These are phyloP conservation scores for Lydus trimaculatus DNA, from an alignment of 2,888 invertebrate species.

Conservation along the genomic window DNA sequence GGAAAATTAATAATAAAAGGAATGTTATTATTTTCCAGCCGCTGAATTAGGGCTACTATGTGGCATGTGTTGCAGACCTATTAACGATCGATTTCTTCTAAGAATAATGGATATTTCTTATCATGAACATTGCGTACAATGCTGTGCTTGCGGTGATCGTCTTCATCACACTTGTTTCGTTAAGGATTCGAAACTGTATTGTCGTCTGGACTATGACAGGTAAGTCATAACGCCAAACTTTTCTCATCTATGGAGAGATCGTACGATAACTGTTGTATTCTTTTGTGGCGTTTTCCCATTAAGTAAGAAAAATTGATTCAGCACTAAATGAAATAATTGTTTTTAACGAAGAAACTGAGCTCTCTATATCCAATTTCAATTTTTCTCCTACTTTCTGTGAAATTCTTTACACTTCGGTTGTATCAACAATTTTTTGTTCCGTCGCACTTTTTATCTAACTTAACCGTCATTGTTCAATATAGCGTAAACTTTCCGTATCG, in stretches of 20 bases:
- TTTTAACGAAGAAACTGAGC: too few relatives aligned
- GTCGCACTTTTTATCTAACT: too few relatives aligned
- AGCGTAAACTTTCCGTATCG: background rate
- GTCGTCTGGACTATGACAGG: slow-evolving; percentile 83
- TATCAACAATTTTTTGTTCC: background rate
- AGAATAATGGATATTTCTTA: slow-evolving; percentile 77
- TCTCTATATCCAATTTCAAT: too few relatives aligned
- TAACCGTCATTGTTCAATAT: background rate
- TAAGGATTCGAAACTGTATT: slow-evolving; percentile 76
- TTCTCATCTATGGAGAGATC: too few relatives aligned
- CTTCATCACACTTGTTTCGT: slow-evolving; percentile 79
- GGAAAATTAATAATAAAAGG: too few relatives aligned
- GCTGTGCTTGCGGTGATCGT: slow-evolving; percentile 74
- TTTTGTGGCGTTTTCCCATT: too few relatives aligned
- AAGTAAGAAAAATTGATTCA: too few relatives aligned
- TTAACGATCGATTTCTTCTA: slow-evolving; percentile 78
- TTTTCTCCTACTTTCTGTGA: too few relatives aligned
- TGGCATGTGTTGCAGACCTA: slow-evolving; percentile 74
- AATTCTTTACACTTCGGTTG: background rate
- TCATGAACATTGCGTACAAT: slow-evolving; percentile 80
- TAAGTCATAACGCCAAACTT: slow-evolving; percentile 49
- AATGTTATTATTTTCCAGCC: slow-evolving; percentile 46
- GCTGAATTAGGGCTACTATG: slow-evolving; percentile 62
- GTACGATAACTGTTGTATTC: too few relatives aligned
- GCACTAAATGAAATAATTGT: background rate